These are phyloP conservation scores for Dicyrtoma fusca DNA, from an alignment of 2,888 invertebrate genomes.

Conservation along the genomic window DNA sequence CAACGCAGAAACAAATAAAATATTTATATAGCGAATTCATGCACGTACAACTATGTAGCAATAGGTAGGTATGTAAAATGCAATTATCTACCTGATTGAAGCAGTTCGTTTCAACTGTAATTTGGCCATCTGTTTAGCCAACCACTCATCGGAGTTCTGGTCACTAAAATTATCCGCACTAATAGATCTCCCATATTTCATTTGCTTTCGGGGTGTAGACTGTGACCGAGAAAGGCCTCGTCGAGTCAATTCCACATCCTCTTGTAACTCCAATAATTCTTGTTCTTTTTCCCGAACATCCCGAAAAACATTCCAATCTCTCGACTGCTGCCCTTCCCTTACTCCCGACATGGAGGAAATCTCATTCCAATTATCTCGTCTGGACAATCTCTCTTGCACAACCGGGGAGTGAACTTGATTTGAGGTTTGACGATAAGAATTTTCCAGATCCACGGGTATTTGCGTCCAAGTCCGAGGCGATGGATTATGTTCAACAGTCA, in stretches of 20 bases:
- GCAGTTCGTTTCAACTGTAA: conserved; percentile 50
- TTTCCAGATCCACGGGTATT: conserved; percentile 1
- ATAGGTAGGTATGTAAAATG: not conserved
- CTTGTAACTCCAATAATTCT: not conserved
- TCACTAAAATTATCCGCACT: conserved; percentile 32
- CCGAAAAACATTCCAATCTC: conserved; percentile 28
- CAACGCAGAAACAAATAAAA: not conserved
- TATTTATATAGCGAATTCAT: not conserved
- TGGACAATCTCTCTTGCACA: conserved; percentile 11
- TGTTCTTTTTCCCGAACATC: conserved; percentile 12
- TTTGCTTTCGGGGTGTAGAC: not conserved
- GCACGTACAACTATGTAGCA: not conserved
- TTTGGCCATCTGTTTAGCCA: conserved; percentile 54
- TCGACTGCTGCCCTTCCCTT: not conserved
- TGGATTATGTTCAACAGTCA: conserved; percentile 26
- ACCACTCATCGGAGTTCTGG: conserved; percentile 53
- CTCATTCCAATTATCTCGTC: conserved; percentile 14
- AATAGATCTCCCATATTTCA: conserved; percentile 22
- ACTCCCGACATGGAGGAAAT: not conserved
- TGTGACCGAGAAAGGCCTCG: not conserved
- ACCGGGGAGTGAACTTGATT: conserved; percentile 9
- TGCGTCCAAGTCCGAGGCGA: conserved; percentile 26
- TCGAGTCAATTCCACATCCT: not conserved
- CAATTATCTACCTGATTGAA: conserved; percentile 26
- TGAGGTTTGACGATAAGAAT: not conserved